Base-by-base conservation (phyloP, 2,888 invertebrate genomes). In the Trachelus troglodyta region DNA sequence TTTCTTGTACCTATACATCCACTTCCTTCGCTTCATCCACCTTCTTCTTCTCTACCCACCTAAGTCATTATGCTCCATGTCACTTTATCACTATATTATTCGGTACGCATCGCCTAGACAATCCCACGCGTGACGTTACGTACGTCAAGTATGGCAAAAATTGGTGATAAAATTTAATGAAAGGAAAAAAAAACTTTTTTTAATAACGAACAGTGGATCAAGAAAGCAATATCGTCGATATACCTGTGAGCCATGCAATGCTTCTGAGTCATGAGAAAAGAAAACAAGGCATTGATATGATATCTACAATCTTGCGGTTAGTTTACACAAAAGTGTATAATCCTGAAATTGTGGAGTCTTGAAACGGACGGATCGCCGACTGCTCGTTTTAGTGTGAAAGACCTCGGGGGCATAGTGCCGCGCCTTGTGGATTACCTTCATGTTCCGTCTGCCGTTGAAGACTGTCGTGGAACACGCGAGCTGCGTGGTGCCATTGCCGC, bases 391-490 rank as follows among this genome's bases (percentile, higher is more conserved):
- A 23, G 56, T 56, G 56, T 56, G 56, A 56, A 56, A 56, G 56
- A 56, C 56, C 56, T 56, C 56, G 9, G 56, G 56, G 56, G 23
- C 56, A 23, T 9, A 15, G 23, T 15, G 56, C 56, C 56, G 56
- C 56, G 56, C 56, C 56, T 56, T 56, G 56, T 56, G 56, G 56
- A 56, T 56, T 56, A 23, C 56, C 56, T 56, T 56, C 23, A 56
- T 56, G 56, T 56, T 9, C 23, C 56, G 56, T 56, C 56, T 75
- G 76, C 80, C 79, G 80, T 69, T 77, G 81, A 84, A 80, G 84
- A 82, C 82, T 82, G 81, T 79, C 75, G 73, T 73, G 74, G 74
- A 78, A 79, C 82, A 84, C 84, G 83, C 82, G 79, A 85, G 73
- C 80, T 71, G 31, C 69, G 68, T 56, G 76, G 75, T 56, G 56